Evolutionary conservation across 2,888 invertebrate genomes (phyloP).

Genomic region (Callimorpha dominula): DNA sequence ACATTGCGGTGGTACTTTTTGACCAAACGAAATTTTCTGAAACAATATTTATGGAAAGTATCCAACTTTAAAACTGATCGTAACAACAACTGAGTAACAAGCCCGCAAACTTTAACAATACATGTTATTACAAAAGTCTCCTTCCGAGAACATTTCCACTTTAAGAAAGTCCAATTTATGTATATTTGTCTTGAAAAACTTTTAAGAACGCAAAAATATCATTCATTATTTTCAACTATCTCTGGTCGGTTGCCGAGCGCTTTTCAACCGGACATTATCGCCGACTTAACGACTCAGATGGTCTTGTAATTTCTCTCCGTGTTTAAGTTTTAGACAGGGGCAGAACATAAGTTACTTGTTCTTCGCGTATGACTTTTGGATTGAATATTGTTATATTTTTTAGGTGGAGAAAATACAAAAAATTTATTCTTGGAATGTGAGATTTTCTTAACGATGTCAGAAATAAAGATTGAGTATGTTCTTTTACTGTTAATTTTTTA

Average conservation of each 20-base stretch:
- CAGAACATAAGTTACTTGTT: not conserved
- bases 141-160: not conserved
- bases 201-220: conserved; percentile 17
- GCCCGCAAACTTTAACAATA: too few species aligned
- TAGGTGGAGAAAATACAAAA: too few species aligned
- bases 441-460: too few species aligned
- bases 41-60: too few species aligned
- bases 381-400: too few species aligned
- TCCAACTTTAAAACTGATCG: too few species aligned
- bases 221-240: conserved; percentile 9
- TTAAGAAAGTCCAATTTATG: not conserved
- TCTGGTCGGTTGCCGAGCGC: not conserved
- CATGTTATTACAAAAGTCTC: not conserved
- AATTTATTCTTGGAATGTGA: not conserved
- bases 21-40: too few species aligned
- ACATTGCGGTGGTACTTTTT: too few species aligned
- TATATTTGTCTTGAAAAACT: conserved; percentile 2
- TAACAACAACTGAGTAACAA: too few species aligned
- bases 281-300: conserved; percentile 17
- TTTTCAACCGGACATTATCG: conserved; percentile 10
- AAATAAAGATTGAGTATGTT: too few species aligned
- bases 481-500: too few species aligned
- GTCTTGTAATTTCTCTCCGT: not conserved
- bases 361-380: not conserved
- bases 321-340: not conserved